These are phyloP conservation scores for Siderastrea radians DNA, from an alignment of 92 coral and sea anemone genomes.

Conservation along the genomic window DNA sequence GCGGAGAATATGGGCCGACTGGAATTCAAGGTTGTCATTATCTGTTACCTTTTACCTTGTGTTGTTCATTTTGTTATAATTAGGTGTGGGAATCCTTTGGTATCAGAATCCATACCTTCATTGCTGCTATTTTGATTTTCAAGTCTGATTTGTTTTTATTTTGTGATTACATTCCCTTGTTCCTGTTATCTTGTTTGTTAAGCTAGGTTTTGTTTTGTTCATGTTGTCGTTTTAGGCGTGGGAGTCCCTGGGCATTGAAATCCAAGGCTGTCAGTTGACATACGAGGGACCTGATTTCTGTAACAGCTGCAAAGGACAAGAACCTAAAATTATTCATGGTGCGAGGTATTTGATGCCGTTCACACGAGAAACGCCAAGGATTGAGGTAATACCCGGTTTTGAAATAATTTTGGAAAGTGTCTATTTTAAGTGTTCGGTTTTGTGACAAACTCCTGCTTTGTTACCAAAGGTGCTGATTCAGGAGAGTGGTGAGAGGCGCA, in stretches of 20 bases:
- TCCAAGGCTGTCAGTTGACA: slow-evolving; percentile 25
- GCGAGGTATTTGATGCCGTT: slow-evolving; percentile 32
- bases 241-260: slow-evolving; percentile 31
- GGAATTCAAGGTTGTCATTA: too few relatives aligned
- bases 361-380: slow-evolving; percentile 18
- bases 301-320: neutral
- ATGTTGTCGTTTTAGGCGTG: slow-evolving; percentile 9
- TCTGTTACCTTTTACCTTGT: too few relatives aligned
- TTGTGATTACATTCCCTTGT: too few relatives aligned
- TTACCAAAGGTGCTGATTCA: slow-evolving; percentile 33
- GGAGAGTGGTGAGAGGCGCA: slow-evolving; percentile 39
- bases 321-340: neutral
- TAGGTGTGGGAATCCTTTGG: too few relatives aligned
- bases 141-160: too few relatives aligned
- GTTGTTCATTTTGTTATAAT: too few relatives aligned
- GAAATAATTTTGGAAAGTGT: too few relatives aligned
- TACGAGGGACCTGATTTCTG: slow-evolving; percentile 25
- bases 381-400: slow-evolving; percentile 1
- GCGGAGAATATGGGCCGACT: too few relatives aligned
- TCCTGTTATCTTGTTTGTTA: neutral
- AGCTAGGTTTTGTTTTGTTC: neutral
- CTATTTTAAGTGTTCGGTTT: too few relatives aligned
- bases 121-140: too few relatives aligned
- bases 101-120: too few relatives aligned
- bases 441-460: neutral